Percentiles rank a stretch among this genome's conserved stretches.
These are phyloP conservation scores for Lepidocyrtoides sp. DNA, from an alignment of 2,888 invertebrate species.

Conservation along the genomic window DNA sequence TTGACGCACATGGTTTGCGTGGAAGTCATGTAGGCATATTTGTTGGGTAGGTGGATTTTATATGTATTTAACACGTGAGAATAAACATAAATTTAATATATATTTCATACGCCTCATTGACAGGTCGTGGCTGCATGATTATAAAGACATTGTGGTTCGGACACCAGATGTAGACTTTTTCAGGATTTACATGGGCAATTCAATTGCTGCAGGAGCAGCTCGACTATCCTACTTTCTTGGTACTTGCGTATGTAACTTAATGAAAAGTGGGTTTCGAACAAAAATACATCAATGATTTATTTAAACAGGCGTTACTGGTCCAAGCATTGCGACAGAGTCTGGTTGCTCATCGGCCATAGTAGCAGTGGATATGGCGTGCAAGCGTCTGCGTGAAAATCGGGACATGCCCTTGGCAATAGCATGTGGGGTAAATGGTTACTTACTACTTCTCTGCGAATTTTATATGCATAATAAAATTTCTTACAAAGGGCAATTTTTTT, in stretches of 20 bases:
- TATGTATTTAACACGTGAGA: no score
- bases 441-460: no score
- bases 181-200: constrained; percentile 77
- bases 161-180: constrained; percentile 31
- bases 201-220: constrained; percentile 62
- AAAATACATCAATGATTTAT: no score
- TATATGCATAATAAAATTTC: no score
- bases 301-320: no score
- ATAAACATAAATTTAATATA: no score
- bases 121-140: constrained; percentile 58
- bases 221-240: constrained; percentile 76
- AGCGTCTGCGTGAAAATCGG: constrained; percentile 49
- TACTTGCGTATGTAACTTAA: no score
- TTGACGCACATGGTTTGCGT: constrained; percentile 12
- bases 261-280: no score
- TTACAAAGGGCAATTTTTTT: no score
- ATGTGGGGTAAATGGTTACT: constrained; percentile 80
- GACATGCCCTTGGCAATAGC: constrained; percentile 72
- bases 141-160: not conserved
- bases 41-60: no score
- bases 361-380: constrained; percentile 72
- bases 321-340: constrained; percentile 65
- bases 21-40: constrained; percentile 48
- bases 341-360: constrained; percentile 80
- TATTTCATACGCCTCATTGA: no score